Conservation (phyloP, 2,888 invertebrate species). For the Timandra comae region DNA sequence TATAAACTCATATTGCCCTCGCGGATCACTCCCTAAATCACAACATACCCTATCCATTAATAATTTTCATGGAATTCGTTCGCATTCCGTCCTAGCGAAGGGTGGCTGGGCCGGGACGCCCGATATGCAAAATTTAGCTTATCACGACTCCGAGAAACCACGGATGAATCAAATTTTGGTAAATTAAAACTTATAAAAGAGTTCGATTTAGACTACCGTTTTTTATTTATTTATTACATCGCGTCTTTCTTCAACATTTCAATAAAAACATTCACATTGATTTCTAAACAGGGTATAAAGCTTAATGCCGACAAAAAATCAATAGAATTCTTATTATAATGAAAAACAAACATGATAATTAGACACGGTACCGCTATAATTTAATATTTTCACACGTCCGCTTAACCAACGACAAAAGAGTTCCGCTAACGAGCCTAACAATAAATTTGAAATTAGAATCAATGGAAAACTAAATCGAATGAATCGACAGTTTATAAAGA, state of each 20-base stretch:
- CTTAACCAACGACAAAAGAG: constrained; percentile 48
- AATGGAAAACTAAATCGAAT: constrained; percentile 64
- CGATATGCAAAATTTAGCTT: not conserved
- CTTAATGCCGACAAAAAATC: no score
- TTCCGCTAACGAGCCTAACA: constrained; percentile 53
- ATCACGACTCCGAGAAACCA: not conserved
- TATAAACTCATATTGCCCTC: no score
- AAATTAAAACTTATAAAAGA: not conserved
- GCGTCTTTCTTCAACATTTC: no score
- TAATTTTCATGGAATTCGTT: not conserved
- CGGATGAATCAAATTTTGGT: not conserved
- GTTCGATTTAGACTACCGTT: no score
- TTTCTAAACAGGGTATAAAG: no score
- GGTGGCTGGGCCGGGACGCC: not conserved
- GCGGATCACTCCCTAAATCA: no score
- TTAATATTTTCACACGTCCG: constrained; percentile 52
- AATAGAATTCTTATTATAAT: no score
- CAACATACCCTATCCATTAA: not conserved
- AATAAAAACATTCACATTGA: no score
- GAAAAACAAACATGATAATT: no score
- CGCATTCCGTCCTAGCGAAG: not conserved
- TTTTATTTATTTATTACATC: no score
- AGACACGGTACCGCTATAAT: no score
- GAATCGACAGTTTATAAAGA: constrained; percentile 54
- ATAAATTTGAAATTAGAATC: constrained; percentile 53